phyloP scores from a whole-genome alignment of 2,797 vertebrate species.

The Streptopelia turtur region DNA sequence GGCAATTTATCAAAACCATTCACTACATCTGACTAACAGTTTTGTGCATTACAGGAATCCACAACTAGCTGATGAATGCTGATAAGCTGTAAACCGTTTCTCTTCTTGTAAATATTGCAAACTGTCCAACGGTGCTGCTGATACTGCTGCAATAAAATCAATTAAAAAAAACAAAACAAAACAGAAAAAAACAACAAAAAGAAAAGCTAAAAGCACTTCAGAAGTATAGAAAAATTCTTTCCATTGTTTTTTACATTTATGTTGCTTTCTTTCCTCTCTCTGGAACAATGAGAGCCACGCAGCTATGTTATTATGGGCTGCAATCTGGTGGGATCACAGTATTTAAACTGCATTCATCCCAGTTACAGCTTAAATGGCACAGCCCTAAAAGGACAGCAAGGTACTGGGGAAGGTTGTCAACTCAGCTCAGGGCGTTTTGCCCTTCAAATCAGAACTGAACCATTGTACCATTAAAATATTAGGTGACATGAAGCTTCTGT shows the following conservation, averaged over 20 bases:
- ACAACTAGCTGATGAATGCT: slow-evolving; percentile 44
- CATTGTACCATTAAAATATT: background rate
- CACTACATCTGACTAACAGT: slow-evolving; percentile 51
- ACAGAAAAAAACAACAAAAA: background rate
- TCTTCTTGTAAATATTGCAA: slow-evolving; percentile 52
- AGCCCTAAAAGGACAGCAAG: slow-evolving; percentile 29
- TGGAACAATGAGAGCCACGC: background rate
- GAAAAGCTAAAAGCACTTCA: background rate
- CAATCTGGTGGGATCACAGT: slow-evolving; percentile 26
- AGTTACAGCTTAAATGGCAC: slow-evolving; percentile 18
- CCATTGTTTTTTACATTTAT: background rate
- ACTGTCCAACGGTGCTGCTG: slow-evolving; percentile 25
- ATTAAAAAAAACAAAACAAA: background rate
- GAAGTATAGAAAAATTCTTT: background rate
- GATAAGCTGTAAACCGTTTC: slow-evolving; percentile 38
- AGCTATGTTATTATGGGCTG: slow-evolving; percentile 1
- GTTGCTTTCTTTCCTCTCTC: background rate
- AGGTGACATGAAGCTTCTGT: background rate
- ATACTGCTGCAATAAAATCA: slow-evolving; percentile 32
- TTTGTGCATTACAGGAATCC: slow-evolving; percentile 42
- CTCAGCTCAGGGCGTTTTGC: background rate
- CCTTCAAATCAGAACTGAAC: background rate
- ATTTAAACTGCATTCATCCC: background rate
- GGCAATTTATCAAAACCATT: slow-evolving; percentile 62
- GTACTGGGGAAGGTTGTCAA: background rate